Conservation (phyloP, 2,888 invertebrate species). For the Falcaria lacertinaria region DNA sequence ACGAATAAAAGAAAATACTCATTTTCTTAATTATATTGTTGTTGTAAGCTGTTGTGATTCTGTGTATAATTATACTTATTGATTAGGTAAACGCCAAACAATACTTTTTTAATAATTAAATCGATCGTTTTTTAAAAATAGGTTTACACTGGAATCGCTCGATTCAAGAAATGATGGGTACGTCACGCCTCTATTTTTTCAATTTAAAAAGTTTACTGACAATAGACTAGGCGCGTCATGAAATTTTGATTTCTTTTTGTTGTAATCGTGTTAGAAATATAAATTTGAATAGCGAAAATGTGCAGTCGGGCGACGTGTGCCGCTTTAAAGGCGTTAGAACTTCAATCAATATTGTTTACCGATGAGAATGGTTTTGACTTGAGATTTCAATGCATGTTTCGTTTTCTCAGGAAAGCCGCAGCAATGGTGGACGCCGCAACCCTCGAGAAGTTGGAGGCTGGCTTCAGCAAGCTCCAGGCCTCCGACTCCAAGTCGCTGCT, state of each 20-base stretch:
- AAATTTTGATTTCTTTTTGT: constrained; percentile 4
- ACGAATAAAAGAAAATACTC: too few relatives aligned
- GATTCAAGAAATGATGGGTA: constrained; percentile 41
- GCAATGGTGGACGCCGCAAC: constrained; percentile 95
- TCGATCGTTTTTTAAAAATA: constrained; percentile 21
- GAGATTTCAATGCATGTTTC: constrained; percentile 8
- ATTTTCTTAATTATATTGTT: too few relatives aligned
- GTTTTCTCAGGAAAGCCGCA: constrained; percentile 83
- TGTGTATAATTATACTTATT: too few relatives aligned
- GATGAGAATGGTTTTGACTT: constrained; percentile 9
- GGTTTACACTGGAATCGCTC: constrained; percentile 31
- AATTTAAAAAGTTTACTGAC: constrained; percentile 25
- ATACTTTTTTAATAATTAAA: constrained; percentile 14
- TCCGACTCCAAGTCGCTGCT: constrained; percentile 97
- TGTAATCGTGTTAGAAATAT: constrained; percentile 10
- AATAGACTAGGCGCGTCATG: constrained; percentile 4
- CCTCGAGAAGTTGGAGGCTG: constrained; percentile 94
- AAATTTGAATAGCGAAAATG: constrained; percentile 42
- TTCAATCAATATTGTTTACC: constrained; percentile 19
- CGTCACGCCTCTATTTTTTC: constrained; percentile 56
- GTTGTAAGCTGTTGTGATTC: too few relatives aligned
- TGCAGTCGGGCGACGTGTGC: constrained; percentile 73
- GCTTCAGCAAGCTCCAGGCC: constrained; percentile 90
- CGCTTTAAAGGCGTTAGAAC: constrained; percentile 71
- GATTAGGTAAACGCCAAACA: too few relatives aligned